phyloP scores from a whole-genome alignment of 2,797 vertebrate genomes.

The Neopelma chrysocephalum region DNA sequence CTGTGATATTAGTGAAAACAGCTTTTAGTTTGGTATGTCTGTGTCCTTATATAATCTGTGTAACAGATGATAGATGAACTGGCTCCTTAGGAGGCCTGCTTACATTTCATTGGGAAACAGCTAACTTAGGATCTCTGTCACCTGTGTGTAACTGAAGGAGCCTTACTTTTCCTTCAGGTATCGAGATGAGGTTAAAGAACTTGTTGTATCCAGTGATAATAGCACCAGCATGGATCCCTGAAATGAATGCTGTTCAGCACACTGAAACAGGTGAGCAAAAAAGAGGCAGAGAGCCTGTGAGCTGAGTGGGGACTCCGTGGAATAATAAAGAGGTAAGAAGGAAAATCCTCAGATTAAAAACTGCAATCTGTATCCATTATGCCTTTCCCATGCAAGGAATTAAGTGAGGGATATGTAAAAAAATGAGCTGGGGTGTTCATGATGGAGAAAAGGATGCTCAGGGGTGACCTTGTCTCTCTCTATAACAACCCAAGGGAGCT shows the following conservation, averaged over 20 bases:
- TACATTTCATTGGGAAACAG: background rate
- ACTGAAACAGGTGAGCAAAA: constrained; percentile 81
- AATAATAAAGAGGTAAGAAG: background rate
- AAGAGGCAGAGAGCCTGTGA: background rate
- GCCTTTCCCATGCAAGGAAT: background rate
- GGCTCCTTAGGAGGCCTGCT: background rate
- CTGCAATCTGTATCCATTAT: background rate
- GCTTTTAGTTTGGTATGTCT: background rate
- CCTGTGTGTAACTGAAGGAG: background rate
- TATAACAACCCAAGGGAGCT: background rate
- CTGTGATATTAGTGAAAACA: background rate
- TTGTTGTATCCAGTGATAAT: constrained; percentile 88
- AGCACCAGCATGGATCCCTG: constrained; percentile 85
- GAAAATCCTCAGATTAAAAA: background rate
- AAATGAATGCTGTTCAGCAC: constrained; percentile 82
- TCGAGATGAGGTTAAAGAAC: constrained; percentile 95
- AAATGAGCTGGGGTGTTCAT: background rate
- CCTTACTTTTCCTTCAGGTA: constrained; percentile 76
- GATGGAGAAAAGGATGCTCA: background rate
- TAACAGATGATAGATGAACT: background rate
- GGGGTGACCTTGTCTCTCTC: background rate
- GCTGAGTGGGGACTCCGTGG: background rate
- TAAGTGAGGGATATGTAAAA: background rate
- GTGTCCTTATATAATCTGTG: background rate
- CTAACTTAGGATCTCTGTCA: background rate